phyloP scores from a whole-genome alignment of 1,140 invertebrate genomes.

The Neocloeon triangulifer region DNA sequence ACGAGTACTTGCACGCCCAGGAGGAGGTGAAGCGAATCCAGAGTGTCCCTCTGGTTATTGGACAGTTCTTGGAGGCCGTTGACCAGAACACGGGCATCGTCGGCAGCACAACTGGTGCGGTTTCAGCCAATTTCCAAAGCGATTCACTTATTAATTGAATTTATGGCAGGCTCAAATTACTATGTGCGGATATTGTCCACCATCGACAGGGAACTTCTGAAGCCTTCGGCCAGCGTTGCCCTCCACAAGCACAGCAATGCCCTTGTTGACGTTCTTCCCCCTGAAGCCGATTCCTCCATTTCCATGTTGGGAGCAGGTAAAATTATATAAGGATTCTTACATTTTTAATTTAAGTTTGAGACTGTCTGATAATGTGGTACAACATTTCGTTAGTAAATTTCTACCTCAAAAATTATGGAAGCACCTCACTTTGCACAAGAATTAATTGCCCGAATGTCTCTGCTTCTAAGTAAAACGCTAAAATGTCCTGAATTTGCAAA shows the following conservation, averaged over 20 bases:
- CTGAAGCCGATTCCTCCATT: conserved; percentile 93
- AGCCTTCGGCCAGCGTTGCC: conserved; percentile 88
- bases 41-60: conserved; percentile 91
- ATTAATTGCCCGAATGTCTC: no score
- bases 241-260: conserved; percentile 97
- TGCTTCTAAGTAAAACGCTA: no score
- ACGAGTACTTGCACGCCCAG: conserved; percentile 93
- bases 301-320: conserved; percentile 82
- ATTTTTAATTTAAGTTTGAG: no score
- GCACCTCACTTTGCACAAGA: no score
- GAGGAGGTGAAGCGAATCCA: conserved; percentile 96
- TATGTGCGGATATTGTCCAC: conserved; percentile 93
- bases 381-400: no score
- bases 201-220: conserved; percentile 85
- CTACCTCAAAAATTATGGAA: no score
- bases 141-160: not conserved
- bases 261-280: conserved; percentile 87
- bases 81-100: conserved; percentile 96
- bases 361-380: no score
- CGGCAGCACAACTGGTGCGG: conserved; percentile 47
- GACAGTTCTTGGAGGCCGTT: conserved; percentile 93
- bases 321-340: no score
- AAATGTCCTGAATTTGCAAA: no score
- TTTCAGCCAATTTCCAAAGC: no score
- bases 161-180: conserved; percentile 65